phyloP scores from a whole-genome alignment of 2,888 invertebrate genomes.

The Hypomecis atomaria region DNA sequence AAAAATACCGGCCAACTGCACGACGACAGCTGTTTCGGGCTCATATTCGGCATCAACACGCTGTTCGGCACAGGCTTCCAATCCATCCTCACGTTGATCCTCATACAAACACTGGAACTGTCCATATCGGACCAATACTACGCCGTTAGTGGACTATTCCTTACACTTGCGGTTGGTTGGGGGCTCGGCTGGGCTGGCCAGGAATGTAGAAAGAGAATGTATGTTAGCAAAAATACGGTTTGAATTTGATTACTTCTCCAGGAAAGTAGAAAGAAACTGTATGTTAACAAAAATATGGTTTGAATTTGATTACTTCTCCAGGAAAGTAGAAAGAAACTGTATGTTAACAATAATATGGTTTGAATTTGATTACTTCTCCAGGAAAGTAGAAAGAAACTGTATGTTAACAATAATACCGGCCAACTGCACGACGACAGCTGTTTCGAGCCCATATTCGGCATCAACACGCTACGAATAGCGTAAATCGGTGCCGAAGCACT shows the following conservation, averaged over 20 bases:
- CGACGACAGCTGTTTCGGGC: constrained; percentile 92
- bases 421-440: constrained; percentile 91
- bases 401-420: constrained; percentile 87
- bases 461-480: constrained; percentile 88
- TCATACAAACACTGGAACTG: constrained; percentile 80
- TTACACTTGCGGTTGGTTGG: constrained; percentile 85
- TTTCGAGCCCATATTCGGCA: constrained; percentile 95
- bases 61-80: constrained; percentile 92
- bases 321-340: constrained; percentile 55
- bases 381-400: no score
- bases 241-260: background rate
- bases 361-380: background rate
- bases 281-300: constrained; percentile 22
- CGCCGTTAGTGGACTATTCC: constrained; percentile 88
- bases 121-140: constrained; percentile 86
- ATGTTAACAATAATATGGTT: constrained; percentile 20
- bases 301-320: constrained; percentile 30
- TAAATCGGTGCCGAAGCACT: constrained; percentile 83
- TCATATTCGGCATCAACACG: constrained; percentile 96
- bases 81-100: constrained; percentile 89
- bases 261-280: no score
- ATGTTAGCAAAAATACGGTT: constrained; percentile 22
- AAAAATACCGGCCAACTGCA: constrained; percentile 87
- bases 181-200: constrained; percentile 66
- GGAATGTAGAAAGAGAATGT: constrained; percentile 55